Base-by-base conservation (phyloP, 2,888 invertebrate species). In the Apotomis capreana region DNA sequence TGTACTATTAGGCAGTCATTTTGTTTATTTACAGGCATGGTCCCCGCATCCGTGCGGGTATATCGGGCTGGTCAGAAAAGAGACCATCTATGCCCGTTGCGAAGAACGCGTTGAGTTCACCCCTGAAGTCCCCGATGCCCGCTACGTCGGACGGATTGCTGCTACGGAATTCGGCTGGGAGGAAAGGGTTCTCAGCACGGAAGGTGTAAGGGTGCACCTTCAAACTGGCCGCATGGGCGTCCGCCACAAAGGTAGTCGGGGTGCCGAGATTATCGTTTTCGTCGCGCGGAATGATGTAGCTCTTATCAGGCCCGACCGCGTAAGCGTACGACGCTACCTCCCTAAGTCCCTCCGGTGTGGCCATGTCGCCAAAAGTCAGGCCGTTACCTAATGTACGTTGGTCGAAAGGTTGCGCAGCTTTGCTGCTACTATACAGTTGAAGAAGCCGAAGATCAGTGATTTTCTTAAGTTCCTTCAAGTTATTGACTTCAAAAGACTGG, bases 181-280 rank as follows among this genome's bases (percentile, higher is more conserved):
- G 81, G 74, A 78, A 93, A 0, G 72, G 51, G 69, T 91, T 91
- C 76, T 92, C 92, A 15, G 91, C 86, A 0, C 92, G 84, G 74
- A 92, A 92, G 0, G 92, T 92, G 74, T 87, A 92, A 0, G 92
- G 91, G 64, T 92, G 92, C 1, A 93, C 92, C 75, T 90, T 89
- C 5, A 92, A 78, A 1, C 89, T 89, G n/a, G 80, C 90, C 0
- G 81, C 83, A 71, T 93, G 92, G 49, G 91, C 91, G 65, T 89
- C 84, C 2, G 74, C 70, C 0, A 92, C 90, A 67, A 90, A 93
- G 74, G 74, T 85, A 0, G 92, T 91, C 0, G 80, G 80, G 36
- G 75, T 74, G 12, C 88, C 88, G 1, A 92, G 83, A 2, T 76
- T 85, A 60, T 87, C 80, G 26, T 87, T 79, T 6, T 76, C 78